Conservation (phyloP, 2,888 invertebrate genomes). For the Sabatieria punctata region DNA sequence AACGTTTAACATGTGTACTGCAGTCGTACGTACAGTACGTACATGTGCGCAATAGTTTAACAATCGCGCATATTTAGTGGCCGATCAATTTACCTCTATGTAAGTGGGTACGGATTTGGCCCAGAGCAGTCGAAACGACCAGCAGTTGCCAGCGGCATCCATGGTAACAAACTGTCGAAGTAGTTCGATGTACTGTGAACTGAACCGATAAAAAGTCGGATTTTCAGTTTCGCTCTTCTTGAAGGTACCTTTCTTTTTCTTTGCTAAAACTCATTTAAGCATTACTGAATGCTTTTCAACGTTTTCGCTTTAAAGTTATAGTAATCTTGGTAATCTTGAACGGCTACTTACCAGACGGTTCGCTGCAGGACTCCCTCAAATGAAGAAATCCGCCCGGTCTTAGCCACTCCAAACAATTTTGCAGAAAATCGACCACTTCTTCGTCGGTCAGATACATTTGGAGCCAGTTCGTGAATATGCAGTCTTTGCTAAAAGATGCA, state of each 20-base stretch:
- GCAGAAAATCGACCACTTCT: constrained; percentile 36
- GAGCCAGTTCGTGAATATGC: constrained; percentile 44
- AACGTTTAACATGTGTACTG: too few species aligned
- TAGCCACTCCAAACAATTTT: constrained; percentile 38
- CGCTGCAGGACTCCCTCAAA: constrained; percentile 41
- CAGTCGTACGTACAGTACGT: too few species aligned
- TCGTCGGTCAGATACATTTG: constrained; percentile 42
- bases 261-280: neutral
- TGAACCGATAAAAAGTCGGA: constrained; percentile 29
- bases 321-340: neutral
- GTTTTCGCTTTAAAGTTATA: neutral
- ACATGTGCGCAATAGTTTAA: too few species aligned
- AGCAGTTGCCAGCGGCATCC: constrained; percentile 17
- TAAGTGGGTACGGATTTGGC: constrained; percentile 27
- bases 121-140: constrained; percentile 26
- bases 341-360: constrained; percentile 37
- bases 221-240: constrained; percentile 12
- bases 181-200: constrained; percentile 25
- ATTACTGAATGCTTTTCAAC: neutral
- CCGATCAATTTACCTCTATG: constrained; percentile 20
- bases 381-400: constrained; percentile 39
- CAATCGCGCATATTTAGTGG: too few species aligned
- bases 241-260: neutral
- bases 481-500: constrained; percentile 33
- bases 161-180: too few species aligned